Conservation (phyloP, 2,797 vertebrate genomes). For the Columba guinea region DNA sequence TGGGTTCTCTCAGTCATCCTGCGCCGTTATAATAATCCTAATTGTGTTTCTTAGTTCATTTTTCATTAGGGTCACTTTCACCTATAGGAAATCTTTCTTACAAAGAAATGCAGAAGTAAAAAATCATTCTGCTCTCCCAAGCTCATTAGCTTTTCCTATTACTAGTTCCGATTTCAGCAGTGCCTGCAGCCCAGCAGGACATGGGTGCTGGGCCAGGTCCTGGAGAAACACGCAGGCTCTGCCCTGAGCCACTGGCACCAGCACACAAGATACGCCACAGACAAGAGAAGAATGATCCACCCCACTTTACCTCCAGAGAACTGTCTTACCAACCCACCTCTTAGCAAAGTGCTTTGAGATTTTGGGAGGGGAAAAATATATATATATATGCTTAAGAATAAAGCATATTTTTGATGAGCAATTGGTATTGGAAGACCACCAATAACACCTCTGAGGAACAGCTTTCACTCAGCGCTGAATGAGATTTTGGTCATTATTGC, state of each 20-base stretch:
- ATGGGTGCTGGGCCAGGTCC: neutral
- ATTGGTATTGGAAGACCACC: neutral
- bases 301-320: neutral
- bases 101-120: neutral
- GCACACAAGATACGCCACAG: rapidly evolving
- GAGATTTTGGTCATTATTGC: neutral
- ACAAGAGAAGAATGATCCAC: neutral
- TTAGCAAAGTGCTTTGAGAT: neutral
- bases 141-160: neutral
- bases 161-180: neutral
- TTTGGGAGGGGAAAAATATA: neutral
- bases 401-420: neutral
- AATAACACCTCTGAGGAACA: rapidly evolving
- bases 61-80: constrained; percentile 50
- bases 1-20: constrained; percentile 56
- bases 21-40: neutral
- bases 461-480: rapidly evolving
- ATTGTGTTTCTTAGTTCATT: constrained; percentile 30
- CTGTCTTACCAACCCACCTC: neutral
- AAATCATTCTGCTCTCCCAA: neutral
- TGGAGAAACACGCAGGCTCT: neutral
- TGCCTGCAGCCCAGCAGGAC: neutral
- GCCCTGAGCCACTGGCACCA: neutral
- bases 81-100: constrained; percentile 46
- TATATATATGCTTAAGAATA: neutral